Base-by-base conservation (phyloP, 1,140 invertebrate species). In the Lepidurus apus region DNA sequence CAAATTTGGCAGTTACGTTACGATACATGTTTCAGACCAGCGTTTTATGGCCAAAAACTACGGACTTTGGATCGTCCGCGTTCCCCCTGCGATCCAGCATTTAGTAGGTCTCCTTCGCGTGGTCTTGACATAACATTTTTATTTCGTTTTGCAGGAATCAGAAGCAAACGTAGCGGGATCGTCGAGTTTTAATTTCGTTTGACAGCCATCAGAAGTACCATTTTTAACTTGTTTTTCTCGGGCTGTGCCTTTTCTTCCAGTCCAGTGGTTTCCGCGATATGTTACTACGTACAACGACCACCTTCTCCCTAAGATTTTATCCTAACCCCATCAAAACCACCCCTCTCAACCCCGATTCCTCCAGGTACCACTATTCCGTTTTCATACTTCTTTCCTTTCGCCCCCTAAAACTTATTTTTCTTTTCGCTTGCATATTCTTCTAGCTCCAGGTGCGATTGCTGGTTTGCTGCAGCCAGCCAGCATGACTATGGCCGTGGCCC, bases 1-100 rank as follows among this genome's bases (percentile, higher is more conserved):
- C 53, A 65, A 65, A 65, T 65, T 65, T 65, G 53, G 53, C 53
- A 65, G 53, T 65, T 65, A 65, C 53, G 53, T 65, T 65, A 65
- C 53, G 53, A 65, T 65, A 65, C 53, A 65, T 65, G 53, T 65
- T 65, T 21, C 53, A 65, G 53, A 17, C 53, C 21, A 13, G 53
- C 53, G 21, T 65, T 65, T 65, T 65, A 65, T 65, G 53, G 21
- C 53, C 53, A 65, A 65, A 21, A 65, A 65, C 53, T 65, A 65
- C 53, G 21, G n/a, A 65, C 53, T 65, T 47, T 21, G 11, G 47
- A 65, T 65, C 47, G 47, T 65, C 47, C 21, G 47, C 9, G 34
- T 21, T 17, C 17, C 53, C 17, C 17, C 53, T 65, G 17, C 21
- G 53, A 65, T 65, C 53, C 53, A 65, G 21, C 53, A n/a, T 9